Conservation (phyloP, 2,888 invertebrate species). For the Ormyrus pomaceus region DNA sequence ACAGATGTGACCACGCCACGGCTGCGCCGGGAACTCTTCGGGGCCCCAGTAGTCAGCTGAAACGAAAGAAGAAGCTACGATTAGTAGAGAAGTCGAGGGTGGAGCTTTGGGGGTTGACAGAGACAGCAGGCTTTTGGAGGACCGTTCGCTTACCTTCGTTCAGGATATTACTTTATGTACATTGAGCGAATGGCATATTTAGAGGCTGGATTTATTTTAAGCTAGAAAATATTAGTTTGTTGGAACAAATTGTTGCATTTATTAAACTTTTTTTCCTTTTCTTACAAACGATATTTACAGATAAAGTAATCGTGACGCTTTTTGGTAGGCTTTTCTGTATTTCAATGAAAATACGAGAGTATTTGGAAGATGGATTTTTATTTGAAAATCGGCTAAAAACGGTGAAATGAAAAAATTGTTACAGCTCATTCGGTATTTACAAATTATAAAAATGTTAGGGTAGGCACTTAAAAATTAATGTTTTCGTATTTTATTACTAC, state of each 20-base stretch:
- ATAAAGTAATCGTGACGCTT: too few species aligned
- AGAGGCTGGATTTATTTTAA: neutral
- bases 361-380: constrained; percentile 15
- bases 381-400: neutral
- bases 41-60: neutral
- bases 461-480: neutral
- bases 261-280: too few species aligned
- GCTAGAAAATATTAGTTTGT: too few species aligned
- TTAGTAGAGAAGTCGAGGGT: neutral
- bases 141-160: too few species aligned
- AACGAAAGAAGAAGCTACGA: constrained; percentile 1
- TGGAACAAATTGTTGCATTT: too few species aligned
- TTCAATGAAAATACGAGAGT: neutral
- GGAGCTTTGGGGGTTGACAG: too few species aligned
- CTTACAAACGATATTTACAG: too few species aligned
- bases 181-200: too few species aligned
- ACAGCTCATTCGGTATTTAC: constrained; percentile 18
- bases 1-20: constrained; percentile 57
- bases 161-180: too few species aligned
- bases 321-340: neutral
- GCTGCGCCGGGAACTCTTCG: too few species aligned
- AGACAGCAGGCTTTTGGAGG: too few species aligned
- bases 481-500: too few species aligned
- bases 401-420: neutral
- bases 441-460: constrained; percentile 11